Conservation (phyloP, 2,113 vertebrate species). For the Sylvia atricapilla region DNA sequence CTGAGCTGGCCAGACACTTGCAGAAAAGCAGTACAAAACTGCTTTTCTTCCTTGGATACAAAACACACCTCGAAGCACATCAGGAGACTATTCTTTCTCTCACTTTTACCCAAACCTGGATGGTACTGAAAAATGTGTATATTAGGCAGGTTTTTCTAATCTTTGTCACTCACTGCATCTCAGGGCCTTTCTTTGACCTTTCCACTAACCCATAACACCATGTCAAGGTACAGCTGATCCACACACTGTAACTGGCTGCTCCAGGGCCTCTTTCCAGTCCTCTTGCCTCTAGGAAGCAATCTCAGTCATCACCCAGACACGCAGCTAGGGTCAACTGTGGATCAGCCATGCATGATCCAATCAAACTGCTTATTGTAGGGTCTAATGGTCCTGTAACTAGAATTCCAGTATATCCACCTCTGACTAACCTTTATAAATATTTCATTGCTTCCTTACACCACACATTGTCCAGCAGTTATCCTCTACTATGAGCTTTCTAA, state of each 20-base stretch:
- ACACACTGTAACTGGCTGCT: not conserved
- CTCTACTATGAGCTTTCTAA: not conserved
- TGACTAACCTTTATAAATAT: not conserved
- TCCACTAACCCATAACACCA: not conserved
- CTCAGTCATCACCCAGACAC: not conserved
- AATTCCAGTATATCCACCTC: not conserved
- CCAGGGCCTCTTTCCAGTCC: not conserved
- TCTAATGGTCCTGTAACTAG: not conserved
- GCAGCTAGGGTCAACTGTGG: not conserved
- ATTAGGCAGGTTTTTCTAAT: not conserved
- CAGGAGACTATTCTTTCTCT: not conserved
- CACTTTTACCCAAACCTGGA: not conserved
- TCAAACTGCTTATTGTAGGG: not conserved
- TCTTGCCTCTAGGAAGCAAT: not conserved
- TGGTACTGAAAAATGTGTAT: accelerated
- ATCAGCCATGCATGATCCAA: not conserved
- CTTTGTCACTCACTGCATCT: not conserved
- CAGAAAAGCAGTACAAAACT: not conserved
- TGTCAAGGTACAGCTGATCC: not conserved
- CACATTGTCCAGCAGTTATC: not conserved
- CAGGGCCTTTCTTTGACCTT: not conserved
- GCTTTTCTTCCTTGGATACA: not conserved
- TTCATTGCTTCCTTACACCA: not conserved
- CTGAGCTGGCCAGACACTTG: not conserved
- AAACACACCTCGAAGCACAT: not conserved